A percentile compares a stretch with the other conserved stretches of the same genome.
phyloP scores from a whole-genome alignment of 2,113 vertebrate genomes.

The Sinocyclocheilus anshuiensis region DNA sequence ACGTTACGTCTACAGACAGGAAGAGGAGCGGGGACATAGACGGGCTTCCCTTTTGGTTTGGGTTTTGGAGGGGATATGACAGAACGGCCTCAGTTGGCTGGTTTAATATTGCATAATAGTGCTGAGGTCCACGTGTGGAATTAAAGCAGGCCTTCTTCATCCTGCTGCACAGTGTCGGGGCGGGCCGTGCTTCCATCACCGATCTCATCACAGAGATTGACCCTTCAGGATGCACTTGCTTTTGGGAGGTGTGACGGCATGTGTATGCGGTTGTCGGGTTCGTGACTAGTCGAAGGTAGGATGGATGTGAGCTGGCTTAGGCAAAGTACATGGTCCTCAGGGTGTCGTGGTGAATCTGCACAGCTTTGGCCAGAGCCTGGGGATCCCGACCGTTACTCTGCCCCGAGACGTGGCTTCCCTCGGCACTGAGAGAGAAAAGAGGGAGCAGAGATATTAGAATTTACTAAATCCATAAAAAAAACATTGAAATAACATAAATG shows the following conservation, averaged over 20 bases:
- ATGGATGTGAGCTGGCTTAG: constrained; percentile 74
- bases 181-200: constrained; percentile 49
- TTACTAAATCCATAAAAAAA: no score
- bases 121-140: constrained; percentile 77
- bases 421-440: constrained; percentile 78
- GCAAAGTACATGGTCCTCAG: constrained; percentile 99
- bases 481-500: no score
- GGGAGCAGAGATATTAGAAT: no score
- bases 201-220: constrained; percentile 65
- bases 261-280: constrained; percentile 60
- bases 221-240: constrained; percentile 77
- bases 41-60: constrained; percentile 42
- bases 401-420: constrained; percentile 98
- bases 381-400: constrained; percentile 98
- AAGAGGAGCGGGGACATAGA: constrained; percentile 15
- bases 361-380: constrained; percentile 97
- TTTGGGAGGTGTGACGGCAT: constrained; percentile 63
- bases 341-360: constrained; percentile 99
- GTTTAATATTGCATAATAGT: constrained; percentile 99
- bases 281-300: constrained; percentile 49
- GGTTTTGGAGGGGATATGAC: constrained; percentile 62
- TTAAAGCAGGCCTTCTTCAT: constrained; percentile 68
- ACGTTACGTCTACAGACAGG: constrained; percentile 48
- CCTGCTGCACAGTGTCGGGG: constrained; percentile 78
- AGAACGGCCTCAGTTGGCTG: constrained; percentile 86